These are phyloP conservation scores for Sthenelais limicola DNA, from an alignment of 2,888 invertebrate species.

Conservation along the genomic window DNA sequence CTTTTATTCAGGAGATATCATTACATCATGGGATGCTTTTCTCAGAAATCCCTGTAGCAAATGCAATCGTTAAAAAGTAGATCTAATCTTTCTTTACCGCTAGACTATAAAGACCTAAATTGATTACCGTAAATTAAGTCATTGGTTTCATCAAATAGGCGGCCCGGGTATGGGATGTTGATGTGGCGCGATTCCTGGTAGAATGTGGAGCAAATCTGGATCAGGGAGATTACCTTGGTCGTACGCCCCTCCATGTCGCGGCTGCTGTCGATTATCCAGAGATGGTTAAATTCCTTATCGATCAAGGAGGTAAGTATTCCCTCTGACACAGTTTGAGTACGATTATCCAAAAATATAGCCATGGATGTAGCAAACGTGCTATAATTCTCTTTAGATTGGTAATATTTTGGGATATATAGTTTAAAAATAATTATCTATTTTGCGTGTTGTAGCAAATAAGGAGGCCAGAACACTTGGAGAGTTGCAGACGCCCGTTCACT, in stretches of 20 bases:
- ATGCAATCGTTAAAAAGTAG: too few relatives aligned
- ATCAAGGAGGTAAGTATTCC: slow-evolving; percentile 58
- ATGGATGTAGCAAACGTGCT: too few relatives aligned
- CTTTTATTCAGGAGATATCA: too few relatives aligned
- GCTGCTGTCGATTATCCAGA: slow-evolving; percentile 70
- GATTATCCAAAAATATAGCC: too few relatives aligned
- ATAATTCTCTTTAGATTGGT: too few relatives aligned
- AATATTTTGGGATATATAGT: background rate
- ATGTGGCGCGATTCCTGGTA: slow-evolving; percentile 67
- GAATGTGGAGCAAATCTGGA: slow-evolving; percentile 63
- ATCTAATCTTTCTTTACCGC: too few relatives aligned
- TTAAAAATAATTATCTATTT: slow-evolving; percentile 2
- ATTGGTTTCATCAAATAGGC: too few relatives aligned
- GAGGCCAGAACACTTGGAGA: slow-evolving; percentile 64
- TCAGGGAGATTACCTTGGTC: slow-evolving; percentile 61
- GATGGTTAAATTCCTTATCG: slow-evolving; percentile 67
- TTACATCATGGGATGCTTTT: too few relatives aligned
- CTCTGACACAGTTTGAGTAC: too few relatives aligned
- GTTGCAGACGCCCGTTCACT: slow-evolving; percentile 68
- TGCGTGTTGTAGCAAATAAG: slow-evolving; percentile 49
- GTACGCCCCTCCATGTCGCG: slow-evolving; percentile 70
- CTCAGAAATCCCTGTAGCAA: too few relatives aligned
- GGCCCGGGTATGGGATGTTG: slow-evolving; percentile 67
- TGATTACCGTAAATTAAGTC: too few relatives aligned
- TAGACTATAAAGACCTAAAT: too few relatives aligned